Conservation (phyloP, 2,797 vertebrate genomes). For the Echeneis naucrates region DNA sequence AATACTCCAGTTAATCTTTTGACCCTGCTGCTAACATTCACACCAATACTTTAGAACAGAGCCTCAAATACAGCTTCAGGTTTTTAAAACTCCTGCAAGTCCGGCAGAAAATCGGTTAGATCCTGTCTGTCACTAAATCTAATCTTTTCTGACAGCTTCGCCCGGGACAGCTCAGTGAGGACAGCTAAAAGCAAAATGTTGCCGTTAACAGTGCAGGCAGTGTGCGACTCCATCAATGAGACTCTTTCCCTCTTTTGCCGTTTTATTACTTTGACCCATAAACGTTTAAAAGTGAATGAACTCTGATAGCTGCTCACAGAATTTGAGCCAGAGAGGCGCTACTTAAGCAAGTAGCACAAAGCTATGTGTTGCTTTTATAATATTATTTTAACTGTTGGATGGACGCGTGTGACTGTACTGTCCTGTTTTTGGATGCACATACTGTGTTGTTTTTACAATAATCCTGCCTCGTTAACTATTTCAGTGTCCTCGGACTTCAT, state of each 20-base stretch:
- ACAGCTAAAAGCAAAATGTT: background rate
- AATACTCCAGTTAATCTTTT: too few species aligned
- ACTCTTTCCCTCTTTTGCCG: slow-evolving; percentile 8
- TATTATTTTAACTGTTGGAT: too few species aligned
- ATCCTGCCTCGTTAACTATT: too few species aligned
- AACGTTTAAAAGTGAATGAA: background rate
- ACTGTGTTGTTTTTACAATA: too few species aligned
- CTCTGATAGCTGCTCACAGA: background rate
- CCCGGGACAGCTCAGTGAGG: slow-evolving; percentile 2
- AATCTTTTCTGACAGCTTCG: background rate
- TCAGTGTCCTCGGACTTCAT: too few species aligned
- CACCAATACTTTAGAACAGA: background rate
- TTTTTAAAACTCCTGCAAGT: background rate
- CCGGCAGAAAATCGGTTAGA: background rate
- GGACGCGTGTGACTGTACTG: too few species aligned
- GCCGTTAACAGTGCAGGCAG: background rate
- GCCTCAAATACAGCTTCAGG: background rate
- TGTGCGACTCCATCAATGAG: background rate
- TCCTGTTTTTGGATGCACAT: too few species aligned
- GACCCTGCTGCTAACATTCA: background rate
- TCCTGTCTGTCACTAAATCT: background rate
- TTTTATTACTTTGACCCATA: background rate
- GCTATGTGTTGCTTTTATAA: too few species aligned
- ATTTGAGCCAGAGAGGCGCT: background rate
- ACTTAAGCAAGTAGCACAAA: too few species aligned